phyloP scores from a whole-genome alignment of 2,113 vertebrate species.

The Bucco capensis region DNA sequence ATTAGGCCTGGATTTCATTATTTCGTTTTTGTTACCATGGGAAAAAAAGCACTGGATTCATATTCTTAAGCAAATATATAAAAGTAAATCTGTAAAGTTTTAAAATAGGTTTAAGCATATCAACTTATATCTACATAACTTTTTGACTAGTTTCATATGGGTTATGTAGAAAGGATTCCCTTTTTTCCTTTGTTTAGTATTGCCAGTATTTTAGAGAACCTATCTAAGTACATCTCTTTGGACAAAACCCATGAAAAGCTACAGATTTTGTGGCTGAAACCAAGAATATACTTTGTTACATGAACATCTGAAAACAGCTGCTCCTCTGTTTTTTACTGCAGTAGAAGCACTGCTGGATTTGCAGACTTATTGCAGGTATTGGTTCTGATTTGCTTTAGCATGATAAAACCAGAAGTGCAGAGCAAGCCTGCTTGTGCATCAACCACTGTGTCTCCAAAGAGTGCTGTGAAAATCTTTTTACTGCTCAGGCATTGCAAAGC shows the following conservation, averaged over 20 bases:
- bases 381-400: background rate
- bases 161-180: background rate
- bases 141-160: background rate
- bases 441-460: background rate
- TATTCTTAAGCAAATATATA: background rate
- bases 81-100: background rate
- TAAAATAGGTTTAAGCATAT: background rate
- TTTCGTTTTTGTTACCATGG: constrained; percentile 36
- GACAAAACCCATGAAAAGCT: background rate
- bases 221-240: background rate
- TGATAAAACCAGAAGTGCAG: background rate
- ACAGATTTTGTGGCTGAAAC: background rate
- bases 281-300: background rate
- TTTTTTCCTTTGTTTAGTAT: background rate
- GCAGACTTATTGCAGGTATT: background rate
- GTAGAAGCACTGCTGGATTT: background rate
- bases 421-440: accelerated
- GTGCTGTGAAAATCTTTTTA: background rate
- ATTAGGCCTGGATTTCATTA: constrained; percentile 38
- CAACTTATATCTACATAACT: background rate
- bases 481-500: background rate
- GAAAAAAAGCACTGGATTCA: background rate
- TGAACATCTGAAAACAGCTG: background rate
- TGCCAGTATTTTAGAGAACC: background rate
- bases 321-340: background rate